These are phyloP conservation scores for Clitarchus hookeri DNA, from an alignment of 2,888 invertebrate species.

Conservation along the genomic window DNA sequence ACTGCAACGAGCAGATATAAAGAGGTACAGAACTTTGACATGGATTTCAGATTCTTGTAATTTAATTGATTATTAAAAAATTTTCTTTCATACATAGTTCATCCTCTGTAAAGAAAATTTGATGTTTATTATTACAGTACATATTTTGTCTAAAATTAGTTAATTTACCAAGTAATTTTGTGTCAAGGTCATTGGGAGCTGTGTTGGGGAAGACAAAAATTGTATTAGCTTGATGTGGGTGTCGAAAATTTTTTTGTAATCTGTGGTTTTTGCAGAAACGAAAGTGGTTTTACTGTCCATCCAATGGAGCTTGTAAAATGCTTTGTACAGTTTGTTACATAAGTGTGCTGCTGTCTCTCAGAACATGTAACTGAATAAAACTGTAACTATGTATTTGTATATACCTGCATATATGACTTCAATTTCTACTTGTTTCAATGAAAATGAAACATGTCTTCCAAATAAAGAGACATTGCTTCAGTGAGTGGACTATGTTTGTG, in stretches of 20 bases:
- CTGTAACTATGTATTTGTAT: conserved; percentile 51
- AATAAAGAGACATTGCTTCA: conserved; percentile 49
- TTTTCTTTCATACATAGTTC: too few relatives aligned
- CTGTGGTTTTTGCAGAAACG: background rate
- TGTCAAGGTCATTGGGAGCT: background rate
- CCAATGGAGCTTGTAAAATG: conserved; percentile 31
- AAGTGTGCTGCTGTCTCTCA: conserved; percentile 22
- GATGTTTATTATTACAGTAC: too few relatives aligned
- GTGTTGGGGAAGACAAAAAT: background rate
- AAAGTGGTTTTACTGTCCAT: conserved; percentile 25
- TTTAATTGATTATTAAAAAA: too few relatives aligned
- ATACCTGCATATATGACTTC: conserved; percentile 49
- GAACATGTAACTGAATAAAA: conserved; percentile 41
- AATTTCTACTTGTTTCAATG: conserved; percentile 57
- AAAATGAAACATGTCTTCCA: conserved; percentile 56
- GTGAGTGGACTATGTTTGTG: background rate
- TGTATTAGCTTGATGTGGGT: background rate
- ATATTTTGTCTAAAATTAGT: too few relatives aligned
- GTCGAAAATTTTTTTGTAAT: background rate
- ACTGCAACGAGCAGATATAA: too few relatives aligned
- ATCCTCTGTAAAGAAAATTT: too few relatives aligned
- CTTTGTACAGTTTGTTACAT: conserved; percentile 35
- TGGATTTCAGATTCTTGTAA: too few relatives aligned
- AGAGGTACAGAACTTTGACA: too few relatives aligned
- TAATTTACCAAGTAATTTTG: background rate